Conservation (phyloP, 2,797 vertebrate species). For the Enteromius unitaeniatus region DNA sequence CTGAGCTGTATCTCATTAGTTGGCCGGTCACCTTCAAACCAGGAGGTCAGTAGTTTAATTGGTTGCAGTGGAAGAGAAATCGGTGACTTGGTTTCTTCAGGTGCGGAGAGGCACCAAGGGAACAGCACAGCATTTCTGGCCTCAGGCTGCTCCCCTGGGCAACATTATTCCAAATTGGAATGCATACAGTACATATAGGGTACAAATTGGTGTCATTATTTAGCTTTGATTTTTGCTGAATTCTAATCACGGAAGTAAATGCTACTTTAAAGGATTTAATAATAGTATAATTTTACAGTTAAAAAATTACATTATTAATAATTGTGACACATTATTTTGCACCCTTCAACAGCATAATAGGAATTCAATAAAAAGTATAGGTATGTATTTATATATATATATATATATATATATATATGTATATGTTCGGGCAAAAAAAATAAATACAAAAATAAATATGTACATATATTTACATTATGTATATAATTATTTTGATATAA, state of each 20-base stretch:
- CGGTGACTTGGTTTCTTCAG: constrained; percentile 24
- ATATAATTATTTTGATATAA: too few species aligned
- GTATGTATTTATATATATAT: too few species aligned
- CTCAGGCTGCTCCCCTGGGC: constrained; percentile 20
- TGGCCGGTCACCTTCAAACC: not conserved
- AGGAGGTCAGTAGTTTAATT: constrained; percentile 43
- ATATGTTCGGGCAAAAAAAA: too few species aligned
- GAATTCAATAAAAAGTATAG: too few species aligned
- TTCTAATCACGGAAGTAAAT: not conserved
- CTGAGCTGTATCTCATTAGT: constrained; percentile 29
- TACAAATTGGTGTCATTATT: not conserved
- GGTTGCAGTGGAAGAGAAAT: constrained; percentile 16
- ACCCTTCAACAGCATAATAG: too few species aligned
- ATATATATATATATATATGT: too few species aligned
- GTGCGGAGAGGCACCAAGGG: constrained; percentile 21
- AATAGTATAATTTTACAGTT: not conserved
- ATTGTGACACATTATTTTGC: not conserved
- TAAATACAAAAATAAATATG: too few species aligned
- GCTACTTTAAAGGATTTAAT: not conserved
- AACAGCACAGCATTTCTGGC: not conserved
- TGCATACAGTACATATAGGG: not conserved
- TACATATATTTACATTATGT: too few species aligned
- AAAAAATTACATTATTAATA: not conserved
- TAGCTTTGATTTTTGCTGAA: not conserved
- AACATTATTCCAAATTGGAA: constrained; percentile 40